Conservation (phyloP, 1,140 invertebrate genomes). For the Drosophila malerkotliana region DNA sequence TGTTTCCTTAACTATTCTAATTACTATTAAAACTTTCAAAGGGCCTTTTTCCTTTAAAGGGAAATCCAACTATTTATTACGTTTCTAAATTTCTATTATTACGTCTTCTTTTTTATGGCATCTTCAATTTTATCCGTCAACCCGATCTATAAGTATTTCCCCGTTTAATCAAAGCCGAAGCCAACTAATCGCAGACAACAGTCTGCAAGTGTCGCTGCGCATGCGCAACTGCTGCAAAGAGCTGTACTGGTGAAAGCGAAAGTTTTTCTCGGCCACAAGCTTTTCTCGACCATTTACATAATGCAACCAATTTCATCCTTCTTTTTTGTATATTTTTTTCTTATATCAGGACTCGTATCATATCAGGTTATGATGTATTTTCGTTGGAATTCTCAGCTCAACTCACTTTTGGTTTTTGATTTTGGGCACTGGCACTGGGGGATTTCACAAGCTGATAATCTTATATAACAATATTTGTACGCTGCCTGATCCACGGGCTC, state of each 20-base stretch:
- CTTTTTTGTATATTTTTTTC: conserved; percentile 2
- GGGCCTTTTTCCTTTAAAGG: no score
- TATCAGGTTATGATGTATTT: conserved; percentile 3
- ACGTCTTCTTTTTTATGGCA: background rate
- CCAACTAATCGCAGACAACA: conserved; percentile 31
- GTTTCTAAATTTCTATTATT: no score
- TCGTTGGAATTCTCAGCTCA: conserved; percentile 20
- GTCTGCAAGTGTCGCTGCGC: conserved; percentile 38
- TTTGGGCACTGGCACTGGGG: conserved; percentile 37
- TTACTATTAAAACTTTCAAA: no score
- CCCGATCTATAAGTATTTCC: conserved; percentile 4
- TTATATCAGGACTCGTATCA: conserved; percentile 9
- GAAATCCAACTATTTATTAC: no score
- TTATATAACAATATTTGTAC: conserved; percentile 51
- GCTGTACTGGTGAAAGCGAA: conserved; percentile 73
- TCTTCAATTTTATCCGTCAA: background rate
- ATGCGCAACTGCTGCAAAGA: conserved; percentile 42
- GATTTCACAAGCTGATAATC: conserved; percentile 50
- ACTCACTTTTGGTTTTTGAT: conserved; percentile 49
- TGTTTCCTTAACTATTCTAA: background rate
- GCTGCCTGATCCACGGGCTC: conserved; percentile 25
- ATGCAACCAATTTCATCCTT: conserved; percentile 19
- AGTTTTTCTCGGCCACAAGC: conserved; percentile 60
- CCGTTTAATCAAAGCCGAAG: conserved; percentile 6
- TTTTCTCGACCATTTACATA: conserved; percentile 53